phyloP scores from a whole-genome alignment of 2,113 vertebrate species.

The Mustelus asterias region DNA sequence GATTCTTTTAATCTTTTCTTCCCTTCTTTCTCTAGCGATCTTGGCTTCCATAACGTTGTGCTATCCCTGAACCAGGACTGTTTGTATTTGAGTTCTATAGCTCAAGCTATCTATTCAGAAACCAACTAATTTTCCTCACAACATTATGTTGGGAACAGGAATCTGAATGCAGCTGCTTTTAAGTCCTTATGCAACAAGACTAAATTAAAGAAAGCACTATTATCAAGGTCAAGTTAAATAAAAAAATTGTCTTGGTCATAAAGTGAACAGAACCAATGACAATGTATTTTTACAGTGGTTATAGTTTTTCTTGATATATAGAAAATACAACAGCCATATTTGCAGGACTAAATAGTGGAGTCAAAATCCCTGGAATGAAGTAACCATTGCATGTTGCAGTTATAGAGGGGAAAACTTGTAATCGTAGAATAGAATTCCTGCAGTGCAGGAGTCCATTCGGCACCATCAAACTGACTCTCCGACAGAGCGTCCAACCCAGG shows the following conservation, averaged over 20 bases:
- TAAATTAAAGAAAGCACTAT: not conserved
- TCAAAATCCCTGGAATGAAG: not conserved
- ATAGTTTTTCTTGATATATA: not conserved
- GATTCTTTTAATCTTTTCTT: not conserved
- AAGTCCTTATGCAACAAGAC: not conserved
- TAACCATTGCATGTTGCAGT: not conserved
- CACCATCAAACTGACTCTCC: no score
- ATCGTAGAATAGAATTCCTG: not conserved
- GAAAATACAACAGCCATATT: not conserved
- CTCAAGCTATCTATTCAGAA: not conserved
- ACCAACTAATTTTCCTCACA: not conserved
- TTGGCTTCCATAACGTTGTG: not conserved
- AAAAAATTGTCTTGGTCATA: not conserved
- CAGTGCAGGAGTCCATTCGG: no score
- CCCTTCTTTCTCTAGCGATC: not conserved
- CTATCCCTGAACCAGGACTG: not conserved
- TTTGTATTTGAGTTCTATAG: not conserved
- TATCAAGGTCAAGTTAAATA: not conserved
- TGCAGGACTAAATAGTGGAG: not conserved
- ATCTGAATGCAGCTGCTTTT: not conserved
- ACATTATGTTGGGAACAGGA: not conserved
- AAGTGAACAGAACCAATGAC: not conserved
- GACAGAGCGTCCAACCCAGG: no score
- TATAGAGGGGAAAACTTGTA: not conserved
- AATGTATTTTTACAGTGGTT: not conserved